A percentile compares a stretch with the other conserved stretches of the same genome.
Conservation (phyloP, 2,113 vertebrate genomes). For the Lagopus leucura region DNA sequence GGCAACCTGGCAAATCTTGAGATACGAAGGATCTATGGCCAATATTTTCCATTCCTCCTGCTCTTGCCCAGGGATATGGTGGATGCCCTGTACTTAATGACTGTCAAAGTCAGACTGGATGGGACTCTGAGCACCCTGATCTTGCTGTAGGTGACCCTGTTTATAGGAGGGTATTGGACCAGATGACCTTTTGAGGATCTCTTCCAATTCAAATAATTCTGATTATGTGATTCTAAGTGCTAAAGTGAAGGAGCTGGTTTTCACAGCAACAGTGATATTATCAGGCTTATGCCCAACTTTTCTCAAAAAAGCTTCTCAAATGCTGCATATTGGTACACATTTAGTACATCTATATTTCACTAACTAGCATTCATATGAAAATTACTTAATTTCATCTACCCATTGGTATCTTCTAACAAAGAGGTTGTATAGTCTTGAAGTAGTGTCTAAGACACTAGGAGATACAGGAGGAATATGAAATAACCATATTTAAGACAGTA, state of each 20-base stretch:
- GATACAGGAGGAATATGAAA: background rate
- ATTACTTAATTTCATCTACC: background rate
- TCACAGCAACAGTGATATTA: background rate
- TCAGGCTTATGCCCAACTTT: background rate
- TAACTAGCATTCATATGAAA: background rate
- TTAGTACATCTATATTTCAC: background rate
- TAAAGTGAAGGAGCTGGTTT: background rate
- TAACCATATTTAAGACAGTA: background rate
- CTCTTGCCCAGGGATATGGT: background rate
- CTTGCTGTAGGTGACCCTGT: too few relatives aligned
- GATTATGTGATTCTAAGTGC: background rate
- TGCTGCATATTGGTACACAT: background rate
- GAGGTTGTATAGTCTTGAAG: background rate
- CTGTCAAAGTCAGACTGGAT: too few relatives aligned
- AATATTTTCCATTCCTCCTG: background rate
- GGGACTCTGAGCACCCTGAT: too few relatives aligned
- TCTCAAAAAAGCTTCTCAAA: background rate
- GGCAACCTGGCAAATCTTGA: accelerated
- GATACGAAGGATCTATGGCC: background rate
- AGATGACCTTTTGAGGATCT: too few relatives aligned
- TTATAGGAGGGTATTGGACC: too few relatives aligned
- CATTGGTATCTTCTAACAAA: background rate
- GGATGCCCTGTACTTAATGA: too few relatives aligned
- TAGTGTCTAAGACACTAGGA: background rate
- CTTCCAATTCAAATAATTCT: too few relatives aligned